These are phyloP conservation scores for Drosophila parabipectinata DNA, from an alignment of 1,140 invertebrate species.

Conservation along the genomic window DNA sequence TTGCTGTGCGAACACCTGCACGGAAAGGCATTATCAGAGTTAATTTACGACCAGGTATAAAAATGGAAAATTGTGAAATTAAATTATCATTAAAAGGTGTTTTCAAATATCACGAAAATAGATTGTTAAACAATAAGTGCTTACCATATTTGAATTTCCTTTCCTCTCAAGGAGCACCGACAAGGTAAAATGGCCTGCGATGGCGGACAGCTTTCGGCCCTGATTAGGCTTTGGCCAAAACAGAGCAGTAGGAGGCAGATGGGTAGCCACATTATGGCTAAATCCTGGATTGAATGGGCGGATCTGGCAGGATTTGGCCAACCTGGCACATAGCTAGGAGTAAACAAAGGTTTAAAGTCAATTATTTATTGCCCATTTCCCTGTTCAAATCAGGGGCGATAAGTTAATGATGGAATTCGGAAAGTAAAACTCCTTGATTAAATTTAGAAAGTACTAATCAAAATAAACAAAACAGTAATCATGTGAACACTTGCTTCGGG, in stretches of 20 bases:
- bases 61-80: neutral
- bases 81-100: neutral
- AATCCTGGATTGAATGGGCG: slow-evolving; percentile 15
- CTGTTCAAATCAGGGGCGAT: neutral
- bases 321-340: slow-evolving; percentile 42
- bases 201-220: slow-evolving; percentile 84
- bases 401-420: neutral
- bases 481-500: slow-evolving; percentile 8
- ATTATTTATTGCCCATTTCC: neutral
- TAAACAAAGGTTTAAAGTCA: neutral
- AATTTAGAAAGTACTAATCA: neutral
- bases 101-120: no score
- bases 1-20: slow-evolving; percentile 94
- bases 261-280: slow-evolving; percentile 36
- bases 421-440: neutral
- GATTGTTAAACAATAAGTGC: neutral
- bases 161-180: slow-evolving; percentile 84
- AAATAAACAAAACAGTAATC: slow-evolving; percentile 22
- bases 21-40: neutral
- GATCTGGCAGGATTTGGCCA: neutral
- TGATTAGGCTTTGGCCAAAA: slow-evolving; percentile 20
- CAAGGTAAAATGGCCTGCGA: slow-evolving; percentile 85
- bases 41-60: neutral
- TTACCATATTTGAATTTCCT: slow-evolving; percentile 85
- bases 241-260: slow-evolving; percentile 40